Percentiles rank a stretch among this genome's conserved stretches.
phyloP scores from a whole-genome alignment of 2,888 invertebrate species.

The Glaucopsyche alexis region DNA sequence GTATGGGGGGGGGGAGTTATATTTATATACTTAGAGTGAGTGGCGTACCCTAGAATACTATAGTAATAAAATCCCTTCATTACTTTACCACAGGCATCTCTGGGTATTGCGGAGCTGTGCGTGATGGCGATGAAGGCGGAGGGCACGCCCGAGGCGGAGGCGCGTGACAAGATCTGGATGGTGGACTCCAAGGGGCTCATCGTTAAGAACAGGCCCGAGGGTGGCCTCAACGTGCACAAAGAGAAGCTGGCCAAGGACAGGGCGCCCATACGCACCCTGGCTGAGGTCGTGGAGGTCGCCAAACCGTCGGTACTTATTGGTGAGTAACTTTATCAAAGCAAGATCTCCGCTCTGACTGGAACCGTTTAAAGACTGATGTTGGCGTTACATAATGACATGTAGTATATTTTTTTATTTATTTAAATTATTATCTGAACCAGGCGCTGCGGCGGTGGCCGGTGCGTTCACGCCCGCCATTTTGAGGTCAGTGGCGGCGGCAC shows the following conservation, averaged over 20 bases:
- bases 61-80: no score
- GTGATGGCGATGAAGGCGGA: constrained; percentile 95
- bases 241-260: constrained; percentile 89
- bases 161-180: constrained; percentile 93
- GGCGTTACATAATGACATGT: no score
- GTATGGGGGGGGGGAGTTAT: no score
- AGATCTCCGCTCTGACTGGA: no score
- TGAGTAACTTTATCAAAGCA: constrained; percentile 45
- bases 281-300: constrained; percentile 88
- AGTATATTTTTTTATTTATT: neutral
- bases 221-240: constrained; percentile 90
- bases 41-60: no score
- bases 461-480: constrained; percentile 96
- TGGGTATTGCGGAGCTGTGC: constrained; percentile 96
- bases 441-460: constrained; percentile 95
- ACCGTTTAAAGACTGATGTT: no score
- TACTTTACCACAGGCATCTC: constrained; percentile 83
- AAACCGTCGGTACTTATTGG: constrained; percentile 96
- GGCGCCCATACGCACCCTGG: constrained; percentile 86
- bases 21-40: no score
- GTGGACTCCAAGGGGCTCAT: constrained; percentile 97
- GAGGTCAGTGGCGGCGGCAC: constrained; percentile 89
- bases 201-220: constrained; percentile 90
- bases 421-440: constrained; percentile 53
- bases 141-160: constrained; percentile 87